phyloP scores from a whole-genome alignment of 53 echinoderm and acorn worm species.

The Hippasteria phrygiana region DNA sequence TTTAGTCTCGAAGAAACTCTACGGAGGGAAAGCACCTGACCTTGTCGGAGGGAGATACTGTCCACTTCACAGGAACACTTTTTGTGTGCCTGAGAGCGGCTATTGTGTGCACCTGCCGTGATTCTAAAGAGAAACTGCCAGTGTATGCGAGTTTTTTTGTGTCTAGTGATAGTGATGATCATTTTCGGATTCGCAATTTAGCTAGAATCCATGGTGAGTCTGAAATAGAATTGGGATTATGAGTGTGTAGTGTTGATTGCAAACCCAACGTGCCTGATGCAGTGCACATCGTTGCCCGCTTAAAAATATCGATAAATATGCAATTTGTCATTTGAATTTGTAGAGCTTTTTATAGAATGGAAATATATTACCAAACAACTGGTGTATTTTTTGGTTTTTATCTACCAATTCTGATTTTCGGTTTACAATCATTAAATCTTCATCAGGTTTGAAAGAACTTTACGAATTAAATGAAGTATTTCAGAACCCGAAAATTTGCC shows the following conservation, averaged over 20 bases:
- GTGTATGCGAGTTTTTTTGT: background rate
- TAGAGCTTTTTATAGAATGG: too few relatives aligned
- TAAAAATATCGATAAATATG: too few relatives aligned
- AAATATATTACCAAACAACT: too few relatives aligned
- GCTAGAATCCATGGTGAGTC: background rate
- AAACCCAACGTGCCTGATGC: too few relatives aligned
- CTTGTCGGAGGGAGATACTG: background rate
- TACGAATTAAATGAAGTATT: too few relatives aligned
- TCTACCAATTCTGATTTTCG: too few relatives aligned
- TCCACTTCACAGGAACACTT: background rate
- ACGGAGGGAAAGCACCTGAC: background rate
- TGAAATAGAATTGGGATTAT: background rate
- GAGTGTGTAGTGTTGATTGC: background rate
- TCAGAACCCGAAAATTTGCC: too few relatives aligned
- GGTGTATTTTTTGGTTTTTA: too few relatives aligned
- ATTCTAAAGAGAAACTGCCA: background rate
- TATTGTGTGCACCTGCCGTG: constrained; percentile 15
- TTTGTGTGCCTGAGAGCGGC: background rate
- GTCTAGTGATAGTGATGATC: background rate
- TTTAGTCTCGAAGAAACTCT: background rate
- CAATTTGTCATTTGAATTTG: too few relatives aligned
- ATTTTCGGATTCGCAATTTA: background rate
- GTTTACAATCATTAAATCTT: too few relatives aligned
- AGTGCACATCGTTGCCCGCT: too few relatives aligned
- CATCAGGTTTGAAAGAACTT: too few relatives aligned